Conservation (phyloP, 1,140 invertebrate genomes). For the Palaemon carinicauda region DNA sequence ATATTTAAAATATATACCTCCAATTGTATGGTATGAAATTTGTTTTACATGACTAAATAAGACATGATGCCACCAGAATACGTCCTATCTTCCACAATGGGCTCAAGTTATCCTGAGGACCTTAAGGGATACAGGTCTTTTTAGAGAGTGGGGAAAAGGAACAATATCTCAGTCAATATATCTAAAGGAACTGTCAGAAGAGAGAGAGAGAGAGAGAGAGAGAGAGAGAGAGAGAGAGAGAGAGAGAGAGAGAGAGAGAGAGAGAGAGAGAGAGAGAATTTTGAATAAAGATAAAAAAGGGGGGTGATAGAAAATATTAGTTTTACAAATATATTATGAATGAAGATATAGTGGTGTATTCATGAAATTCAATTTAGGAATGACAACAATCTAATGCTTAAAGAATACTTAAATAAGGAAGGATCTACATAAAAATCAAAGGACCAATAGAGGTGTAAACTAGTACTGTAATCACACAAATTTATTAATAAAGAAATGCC, state of each 20-base stretch:
- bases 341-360: background rate
- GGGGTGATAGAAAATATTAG: background rate
- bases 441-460: background rate
- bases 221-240: background rate
- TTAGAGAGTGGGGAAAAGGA: background rate
- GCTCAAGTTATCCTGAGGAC: no score
- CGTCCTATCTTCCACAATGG: no score
- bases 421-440: background rate
- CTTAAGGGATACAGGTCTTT: no score
- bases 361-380: background rate
- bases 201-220: no score
- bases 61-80: no score
- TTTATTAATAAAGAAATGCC: no score
- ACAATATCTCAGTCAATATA: background rate
- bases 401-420: background rate
- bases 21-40: no score
- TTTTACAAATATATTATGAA: background rate
- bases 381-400: background rate
- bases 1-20: no score
- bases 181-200: no score
- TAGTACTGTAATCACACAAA: no score
- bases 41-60: no score
- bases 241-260: slow-evolving; percentile 19
- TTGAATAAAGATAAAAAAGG: background rate
- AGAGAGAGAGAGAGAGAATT: slow-evolving; percentile 2